Conservation (phyloP, 2,888 invertebrate species). For the Cryptus viduatorius region DNA sequence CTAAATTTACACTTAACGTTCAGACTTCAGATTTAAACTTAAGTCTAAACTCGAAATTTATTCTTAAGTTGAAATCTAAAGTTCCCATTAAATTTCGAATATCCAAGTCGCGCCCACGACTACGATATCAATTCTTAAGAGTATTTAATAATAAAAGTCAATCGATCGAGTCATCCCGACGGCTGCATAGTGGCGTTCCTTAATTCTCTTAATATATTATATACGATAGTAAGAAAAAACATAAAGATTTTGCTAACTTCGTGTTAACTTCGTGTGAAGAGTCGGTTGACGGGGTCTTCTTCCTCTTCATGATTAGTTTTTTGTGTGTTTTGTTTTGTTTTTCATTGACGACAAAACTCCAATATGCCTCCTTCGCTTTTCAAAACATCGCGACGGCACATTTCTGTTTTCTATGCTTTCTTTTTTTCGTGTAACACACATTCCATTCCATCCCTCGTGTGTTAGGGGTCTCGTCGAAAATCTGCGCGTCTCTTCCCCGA, state of each 20-base stretch:
- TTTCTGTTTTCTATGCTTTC: not conserved
- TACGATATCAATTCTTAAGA: not conserved
- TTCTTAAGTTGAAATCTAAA: not conserved
- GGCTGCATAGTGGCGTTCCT: constrained; percentile 10
- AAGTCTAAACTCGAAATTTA: not conserved
- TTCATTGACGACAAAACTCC: not conserved
- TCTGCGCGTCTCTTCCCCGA: constrained; percentile 53
- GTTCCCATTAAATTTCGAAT: not conserved
- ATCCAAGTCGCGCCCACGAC: not conserved
- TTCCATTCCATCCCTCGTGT: not conserved
- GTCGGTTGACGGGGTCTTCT: constrained; percentile 70
- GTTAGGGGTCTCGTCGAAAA: constrained; percentile 68
- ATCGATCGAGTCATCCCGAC: not conserved
- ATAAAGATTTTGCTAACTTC: constrained; percentile 81
- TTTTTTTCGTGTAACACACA: constrained; percentile 38
- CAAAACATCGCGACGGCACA: not conserved
- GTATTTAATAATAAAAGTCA: not conserved
- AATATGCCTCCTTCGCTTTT: not conserved
- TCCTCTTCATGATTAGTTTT: constrained; percentile 9
- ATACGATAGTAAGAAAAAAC: constrained; percentile 68
- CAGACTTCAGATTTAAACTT: not conserved
- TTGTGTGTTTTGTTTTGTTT: constrained; percentile 5
- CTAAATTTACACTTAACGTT: not conserved
- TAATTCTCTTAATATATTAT: constrained; percentile 41
- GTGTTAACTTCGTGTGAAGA: constrained; percentile 78